These are phyloP conservation scores for Harpagoxenus sublaevis DNA, from an alignment of 2,888 invertebrate species.

Conservation along the genomic window DNA sequence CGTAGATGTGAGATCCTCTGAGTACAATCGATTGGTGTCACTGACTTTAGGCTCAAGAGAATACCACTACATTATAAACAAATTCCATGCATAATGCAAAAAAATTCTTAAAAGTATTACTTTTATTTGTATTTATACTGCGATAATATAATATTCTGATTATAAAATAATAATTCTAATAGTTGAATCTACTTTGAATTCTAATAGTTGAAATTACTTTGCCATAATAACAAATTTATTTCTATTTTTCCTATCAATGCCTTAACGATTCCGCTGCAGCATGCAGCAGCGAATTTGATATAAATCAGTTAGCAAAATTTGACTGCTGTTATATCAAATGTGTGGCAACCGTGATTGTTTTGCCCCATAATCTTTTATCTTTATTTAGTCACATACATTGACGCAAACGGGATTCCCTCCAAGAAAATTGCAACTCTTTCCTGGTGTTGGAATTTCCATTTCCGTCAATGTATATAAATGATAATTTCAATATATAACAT, in stretches of 20 bases:
- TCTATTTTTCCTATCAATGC: background rate
- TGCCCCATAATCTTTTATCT: background rate
- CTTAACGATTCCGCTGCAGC: background rate
- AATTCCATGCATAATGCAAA: background rate
- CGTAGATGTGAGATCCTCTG: background rate
- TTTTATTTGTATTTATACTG: background rate
- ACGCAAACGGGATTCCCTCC: too few species aligned
- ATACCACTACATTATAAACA: background rate
- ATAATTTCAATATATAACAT: too few species aligned
- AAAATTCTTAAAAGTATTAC: background rate
- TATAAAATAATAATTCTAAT: background rate
- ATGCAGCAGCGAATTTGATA: background rate
- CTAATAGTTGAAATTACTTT: background rate
- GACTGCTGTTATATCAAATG: background rate
- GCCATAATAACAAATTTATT: background rate
- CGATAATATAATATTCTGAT: background rate
- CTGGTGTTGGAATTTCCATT: too few species aligned
- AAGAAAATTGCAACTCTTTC: too few species aligned
- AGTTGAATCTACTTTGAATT: background rate
- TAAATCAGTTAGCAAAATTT: background rate
- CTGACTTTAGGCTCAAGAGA: background rate
- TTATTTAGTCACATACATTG: background rate
- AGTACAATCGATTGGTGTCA: background rate
- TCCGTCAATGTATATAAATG: too few species aligned
- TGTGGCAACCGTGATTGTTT: background rate